Percentiles rank a stretch among this genome's conserved stretches.
Evolutionary conservation across 2,888 invertebrate genomes (phyloP).

Genomic region (Phaedon cochleariae): DNA sequence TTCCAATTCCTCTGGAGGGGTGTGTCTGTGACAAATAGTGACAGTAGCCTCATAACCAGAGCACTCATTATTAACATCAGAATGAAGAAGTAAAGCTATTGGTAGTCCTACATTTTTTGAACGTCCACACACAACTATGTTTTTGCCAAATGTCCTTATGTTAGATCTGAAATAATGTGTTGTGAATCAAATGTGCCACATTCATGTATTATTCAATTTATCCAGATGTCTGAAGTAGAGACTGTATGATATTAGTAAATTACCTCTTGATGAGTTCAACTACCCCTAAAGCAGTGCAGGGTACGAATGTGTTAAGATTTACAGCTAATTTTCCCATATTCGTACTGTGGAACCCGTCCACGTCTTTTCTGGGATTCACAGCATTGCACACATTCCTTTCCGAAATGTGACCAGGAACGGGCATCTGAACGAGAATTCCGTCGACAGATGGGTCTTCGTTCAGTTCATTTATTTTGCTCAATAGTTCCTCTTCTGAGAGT

Average conservation of each 20-base stretch:
- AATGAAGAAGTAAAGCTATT: conserved; percentile 83
- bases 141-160: conserved; percentile 85
- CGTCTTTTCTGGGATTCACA: conserved; percentile 83
- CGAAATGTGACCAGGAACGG: conserved; percentile 79
- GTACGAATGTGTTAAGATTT: conserved; percentile 78
- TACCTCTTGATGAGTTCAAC: conserved; percentile 73
- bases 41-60: conserved; percentile 87
- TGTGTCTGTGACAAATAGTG: conserved; percentile 88
- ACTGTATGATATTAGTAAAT: conserved; percentile 18
- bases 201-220: neutral
- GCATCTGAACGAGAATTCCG: conserved; percentile 86
- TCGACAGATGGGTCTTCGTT: conserved; percentile 78
- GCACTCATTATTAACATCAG: conserved; percentile 76
- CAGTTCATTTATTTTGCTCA: conserved; percentile 70
- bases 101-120: conserved; percentile 95
- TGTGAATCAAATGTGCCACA: conserved; percentile 2
- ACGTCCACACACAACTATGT: conserved; percentile 87
- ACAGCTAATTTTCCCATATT: conserved; percentile 83
- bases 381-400: conserved; percentile 83
- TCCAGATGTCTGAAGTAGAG: too few relatives aligned
- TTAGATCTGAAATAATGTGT: conserved; percentile 60
- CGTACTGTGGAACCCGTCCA: conserved; percentile 87
- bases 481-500: conserved; percentile 73
- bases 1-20: conserved; percentile 79
- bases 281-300: conserved; percentile 83